A percentile compares a stretch with the other conserved stretches of the same genome.
These are phyloP conservation scores for Ophion ellenae DNA, from an alignment of 2,888 invertebrate species.

Conservation along the genomic window DNA sequence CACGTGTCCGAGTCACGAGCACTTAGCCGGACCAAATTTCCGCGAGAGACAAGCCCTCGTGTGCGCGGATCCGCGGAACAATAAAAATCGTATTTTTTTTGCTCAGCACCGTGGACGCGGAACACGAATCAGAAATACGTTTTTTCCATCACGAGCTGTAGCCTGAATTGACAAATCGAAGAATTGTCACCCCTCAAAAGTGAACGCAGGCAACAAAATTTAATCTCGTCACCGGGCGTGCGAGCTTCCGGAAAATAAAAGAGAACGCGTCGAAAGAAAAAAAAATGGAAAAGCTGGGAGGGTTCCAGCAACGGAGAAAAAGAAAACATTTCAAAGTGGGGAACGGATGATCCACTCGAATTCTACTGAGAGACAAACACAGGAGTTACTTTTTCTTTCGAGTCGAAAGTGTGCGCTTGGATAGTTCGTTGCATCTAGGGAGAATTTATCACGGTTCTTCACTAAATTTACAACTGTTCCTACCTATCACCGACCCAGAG, in stretches of 20 bases:
- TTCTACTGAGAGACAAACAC: slow-evolving; percentile 27
- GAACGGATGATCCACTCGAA: slow-evolving; percentile 35
- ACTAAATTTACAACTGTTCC: slow-evolving; percentile 57
- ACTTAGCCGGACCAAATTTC: slow-evolving; percentile 26
- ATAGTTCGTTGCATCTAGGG: slow-evolving; percentile 27
- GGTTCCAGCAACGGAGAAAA: slow-evolving; percentile 1
- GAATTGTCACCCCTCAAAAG: too few relatives aligned
- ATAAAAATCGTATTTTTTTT: background rate
- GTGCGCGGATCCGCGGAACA: background rate
- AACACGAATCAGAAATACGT: too few relatives aligned
- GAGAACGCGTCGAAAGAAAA: background rate
- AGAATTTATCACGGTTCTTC: slow-evolving; percentile 48
- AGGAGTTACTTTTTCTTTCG: slow-evolving; percentile 8
- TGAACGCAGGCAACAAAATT: too few relatives aligned
- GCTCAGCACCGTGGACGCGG: too few relatives aligned
- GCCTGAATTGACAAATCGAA: too few relatives aligned
- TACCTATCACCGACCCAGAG: slow-evolving; percentile 13
- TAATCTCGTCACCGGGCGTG: background rate
- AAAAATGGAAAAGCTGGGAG: slow-evolving; percentile 2
- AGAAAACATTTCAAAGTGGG: slow-evolving; percentile 21
- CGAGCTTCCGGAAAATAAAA: slow-evolving; percentile 41
- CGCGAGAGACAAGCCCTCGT: background rate
- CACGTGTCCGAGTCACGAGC: slow-evolving; percentile 18
- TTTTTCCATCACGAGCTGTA: too few relatives aligned
- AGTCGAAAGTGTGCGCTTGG: background rate